Evolutionary conservation across 2,113 vertebrate species (phyloP).

Genomic region (Cavia porcellus): DNA sequence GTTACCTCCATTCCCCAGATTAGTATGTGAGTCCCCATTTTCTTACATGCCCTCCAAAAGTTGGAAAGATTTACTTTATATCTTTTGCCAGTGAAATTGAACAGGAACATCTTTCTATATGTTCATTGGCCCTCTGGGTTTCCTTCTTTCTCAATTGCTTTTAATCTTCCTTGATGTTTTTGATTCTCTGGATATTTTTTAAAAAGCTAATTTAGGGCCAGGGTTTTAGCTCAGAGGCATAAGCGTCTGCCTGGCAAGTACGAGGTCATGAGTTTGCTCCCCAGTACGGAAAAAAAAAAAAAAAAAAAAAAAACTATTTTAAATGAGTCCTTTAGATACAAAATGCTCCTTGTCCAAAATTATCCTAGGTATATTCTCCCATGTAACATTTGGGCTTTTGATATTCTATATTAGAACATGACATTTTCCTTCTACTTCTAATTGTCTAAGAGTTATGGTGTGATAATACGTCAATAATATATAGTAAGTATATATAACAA

Average conservation of each 20-base stretch:
- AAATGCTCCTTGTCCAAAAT: slow-evolving; percentile 4
- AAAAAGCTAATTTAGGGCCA: background rate
- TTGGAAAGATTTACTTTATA: background rate
- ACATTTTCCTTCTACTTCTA: background rate
- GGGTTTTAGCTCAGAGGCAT: too few species aligned
- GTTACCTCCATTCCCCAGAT: background rate
- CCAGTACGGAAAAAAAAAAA: too few species aligned
- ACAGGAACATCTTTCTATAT: background rate
- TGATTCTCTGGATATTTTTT: slow-evolving; percentile 14
- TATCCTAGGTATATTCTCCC: background rate
- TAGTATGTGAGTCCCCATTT: background rate
- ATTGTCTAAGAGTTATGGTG: slow-evolving; percentile 17
- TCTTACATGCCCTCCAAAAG: background rate
- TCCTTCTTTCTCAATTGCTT: background rate
- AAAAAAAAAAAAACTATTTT: background rate
- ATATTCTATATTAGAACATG: background rate
- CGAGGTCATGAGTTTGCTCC: too few species aligned
- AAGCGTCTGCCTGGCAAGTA: too few species aligned
- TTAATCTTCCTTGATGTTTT: background rate
- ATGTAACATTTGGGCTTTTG: background rate
- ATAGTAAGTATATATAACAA: background rate
- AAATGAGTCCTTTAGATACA: slow-evolving; percentile 12
- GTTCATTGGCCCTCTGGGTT: background rate
- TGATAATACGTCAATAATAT: background rate
- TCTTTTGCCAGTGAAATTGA: background rate